phyloP scores from a whole-genome alignment of 2,113 vertebrate species.

The Damaliscus lunatus region DNA sequence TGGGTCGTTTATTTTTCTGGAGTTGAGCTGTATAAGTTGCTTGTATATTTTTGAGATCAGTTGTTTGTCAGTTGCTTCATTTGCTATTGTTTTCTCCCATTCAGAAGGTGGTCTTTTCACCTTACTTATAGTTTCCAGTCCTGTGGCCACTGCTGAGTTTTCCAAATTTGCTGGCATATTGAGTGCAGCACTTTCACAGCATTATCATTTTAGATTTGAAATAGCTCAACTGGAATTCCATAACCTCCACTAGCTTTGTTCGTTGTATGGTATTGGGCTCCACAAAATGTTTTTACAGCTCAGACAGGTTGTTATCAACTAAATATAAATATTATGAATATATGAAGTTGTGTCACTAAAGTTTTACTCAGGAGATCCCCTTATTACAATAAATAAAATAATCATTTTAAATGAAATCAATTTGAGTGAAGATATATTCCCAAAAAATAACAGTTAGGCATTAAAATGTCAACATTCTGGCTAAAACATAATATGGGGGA shows the following conservation, averaged over 20 bases:
- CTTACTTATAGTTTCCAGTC: background rate
- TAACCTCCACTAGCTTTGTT: background rate
- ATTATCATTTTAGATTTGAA: background rate
- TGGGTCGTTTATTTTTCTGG: too few relatives aligned
- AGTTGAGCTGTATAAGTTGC: too few relatives aligned
- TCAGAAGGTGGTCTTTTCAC: too few relatives aligned
- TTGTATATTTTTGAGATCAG: too few relatives aligned
- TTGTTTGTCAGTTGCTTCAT: too few relatives aligned
- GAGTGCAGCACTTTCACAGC: background rate
- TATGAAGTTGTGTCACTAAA: background rate
- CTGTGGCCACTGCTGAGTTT: background rate
- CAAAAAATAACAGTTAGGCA: background rate
- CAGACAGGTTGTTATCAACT: background rate
- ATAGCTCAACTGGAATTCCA: background rate
- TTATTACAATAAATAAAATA: background rate
- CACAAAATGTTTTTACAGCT: background rate
- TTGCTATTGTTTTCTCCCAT: too few relatives aligned
- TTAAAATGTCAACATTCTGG: background rate
- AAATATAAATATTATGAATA: conserved; percentile 42
- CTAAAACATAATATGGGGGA: background rate
- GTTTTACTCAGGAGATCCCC: background rate
- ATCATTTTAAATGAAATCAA: conserved; percentile 33
- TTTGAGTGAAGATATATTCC: background rate
- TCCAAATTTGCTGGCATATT: background rate
- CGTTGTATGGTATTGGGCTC: background rate